A percentile compares a stretch with the other conserved stretches of the same genome.
These are phyloP conservation scores for Delphinus delphis DNA, from an alignment of 2,113 vertebrate genomes.

Conservation along the genomic window DNA sequence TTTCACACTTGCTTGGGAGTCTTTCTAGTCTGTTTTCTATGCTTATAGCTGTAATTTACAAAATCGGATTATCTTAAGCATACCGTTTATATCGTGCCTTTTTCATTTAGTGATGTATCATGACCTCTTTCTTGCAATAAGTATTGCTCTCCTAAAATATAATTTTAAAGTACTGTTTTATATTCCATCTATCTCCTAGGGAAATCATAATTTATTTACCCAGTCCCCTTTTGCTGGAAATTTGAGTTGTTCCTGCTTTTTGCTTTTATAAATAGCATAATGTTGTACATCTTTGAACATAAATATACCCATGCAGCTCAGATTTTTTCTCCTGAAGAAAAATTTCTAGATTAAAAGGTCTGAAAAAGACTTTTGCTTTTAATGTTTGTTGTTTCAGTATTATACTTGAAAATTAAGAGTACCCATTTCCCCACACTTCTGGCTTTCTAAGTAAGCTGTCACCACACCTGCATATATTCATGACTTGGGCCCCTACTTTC, in stretches of 20 bases:
- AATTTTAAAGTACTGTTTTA: background rate
- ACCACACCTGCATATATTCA: background rate
- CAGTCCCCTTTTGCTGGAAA: background rate
- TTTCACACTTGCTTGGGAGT: background rate
- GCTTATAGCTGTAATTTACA: background rate
- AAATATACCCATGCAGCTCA: background rate
- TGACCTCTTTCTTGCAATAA: background rate
- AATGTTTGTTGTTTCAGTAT: background rate
- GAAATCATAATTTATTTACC: background rate
- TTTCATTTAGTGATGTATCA: background rate
- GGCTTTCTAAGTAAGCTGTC: background rate
- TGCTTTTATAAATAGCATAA: background rate
- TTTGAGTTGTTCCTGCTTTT: slow-evolving; percentile 11
- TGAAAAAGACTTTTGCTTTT: background rate
- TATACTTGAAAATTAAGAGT: background rate
- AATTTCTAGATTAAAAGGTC: background rate
- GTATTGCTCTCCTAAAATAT: background rate
- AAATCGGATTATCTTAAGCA: background rate
- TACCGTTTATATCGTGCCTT: background rate
- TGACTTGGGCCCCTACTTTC: background rate
- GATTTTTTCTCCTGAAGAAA: slow-evolving; percentile 11
- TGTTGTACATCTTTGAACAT: background rate
- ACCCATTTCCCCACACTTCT: background rate
- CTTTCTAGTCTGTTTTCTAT: slow-evolving; percentile 21
- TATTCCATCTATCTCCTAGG: background rate